A percentile compares a stretch with the other conserved stretches of the same genome.
phyloP scores from a whole-genome alignment of 2,888 invertebrate genomes.

The Coleophora flavipennella region DNA sequence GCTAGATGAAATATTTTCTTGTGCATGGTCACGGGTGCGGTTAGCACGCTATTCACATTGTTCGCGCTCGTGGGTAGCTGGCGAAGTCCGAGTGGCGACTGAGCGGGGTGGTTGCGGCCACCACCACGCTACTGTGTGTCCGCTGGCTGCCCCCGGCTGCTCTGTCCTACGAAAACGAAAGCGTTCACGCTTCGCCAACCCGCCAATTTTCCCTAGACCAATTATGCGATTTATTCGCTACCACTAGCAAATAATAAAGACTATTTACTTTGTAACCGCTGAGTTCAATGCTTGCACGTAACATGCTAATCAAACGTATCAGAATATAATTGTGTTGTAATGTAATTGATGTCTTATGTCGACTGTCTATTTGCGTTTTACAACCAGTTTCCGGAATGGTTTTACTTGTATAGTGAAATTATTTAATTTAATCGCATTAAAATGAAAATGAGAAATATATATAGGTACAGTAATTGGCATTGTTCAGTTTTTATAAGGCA shows the following conservation, averaged over 20 bases:
- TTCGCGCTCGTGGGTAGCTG: conserved; percentile 45
- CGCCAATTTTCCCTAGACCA: conserved; percentile 57
- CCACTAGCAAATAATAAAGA: no score
- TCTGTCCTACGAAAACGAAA: conserved; percentile 65
- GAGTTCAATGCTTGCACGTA: conserved; percentile 31
- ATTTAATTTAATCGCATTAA: conserved; percentile 2
- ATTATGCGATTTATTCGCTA: conserved; percentile 47
- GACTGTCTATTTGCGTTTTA: conserved; percentile 20
- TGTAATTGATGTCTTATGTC: conserved; percentile 32
- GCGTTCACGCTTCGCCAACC: conserved; percentile 55
- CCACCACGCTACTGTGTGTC: conserved; percentile 18
- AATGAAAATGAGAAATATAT: no score
- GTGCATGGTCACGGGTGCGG: conserved; percentile 42
- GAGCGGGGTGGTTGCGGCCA: conserved; percentile 17
- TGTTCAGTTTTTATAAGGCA: no score
- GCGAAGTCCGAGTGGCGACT: conserved; percentile 51
- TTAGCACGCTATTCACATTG: conserved; percentile 45
- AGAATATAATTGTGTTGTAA: conserved; percentile 25
- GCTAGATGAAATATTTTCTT: conserved; percentile 35
- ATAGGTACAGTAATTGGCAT: no score
- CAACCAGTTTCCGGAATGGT: conserved; percentile 41
- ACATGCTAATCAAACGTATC: conserved; percentile 35
- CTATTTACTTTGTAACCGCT: no score
- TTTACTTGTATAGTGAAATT: neutral
- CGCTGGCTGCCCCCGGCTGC: conserved; percentile 27